phyloP scores from a whole-genome alignment of 23 tunicate species.

The Trididemnum miniatum region DNA sequence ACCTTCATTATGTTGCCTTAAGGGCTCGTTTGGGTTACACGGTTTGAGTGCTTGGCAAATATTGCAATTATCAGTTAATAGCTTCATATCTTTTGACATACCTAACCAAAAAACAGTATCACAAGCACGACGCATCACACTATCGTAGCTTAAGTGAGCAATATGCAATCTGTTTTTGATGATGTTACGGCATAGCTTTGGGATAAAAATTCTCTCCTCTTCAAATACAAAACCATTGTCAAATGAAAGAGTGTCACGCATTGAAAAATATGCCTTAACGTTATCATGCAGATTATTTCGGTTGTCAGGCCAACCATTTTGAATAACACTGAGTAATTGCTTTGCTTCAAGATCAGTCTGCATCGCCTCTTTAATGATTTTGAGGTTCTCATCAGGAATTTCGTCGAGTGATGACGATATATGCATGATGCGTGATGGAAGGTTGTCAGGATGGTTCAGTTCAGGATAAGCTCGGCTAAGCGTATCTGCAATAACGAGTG shows the following conservation, averaged over 20 bases:
- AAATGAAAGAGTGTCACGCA: neutral
- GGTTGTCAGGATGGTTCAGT: neutral
- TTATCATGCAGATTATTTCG: neutral
- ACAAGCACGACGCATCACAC: constrained; percentile 36
- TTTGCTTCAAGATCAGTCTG: neutral
- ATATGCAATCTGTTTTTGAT: neutral
- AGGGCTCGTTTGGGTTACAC: constrained; percentile 14
- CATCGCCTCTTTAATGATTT: neutral
- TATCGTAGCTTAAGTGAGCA: constrained; percentile 23
- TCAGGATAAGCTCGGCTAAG: constrained; percentile 7
- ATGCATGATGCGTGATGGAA: neutral
- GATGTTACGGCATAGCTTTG: neutral
- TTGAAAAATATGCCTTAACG: neutral
- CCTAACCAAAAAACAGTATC: constrained; percentile 39
- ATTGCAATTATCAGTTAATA: neutral
- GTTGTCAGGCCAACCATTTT: constrained; percentile 10
- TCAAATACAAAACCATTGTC: neutral
- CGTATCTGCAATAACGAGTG: constrained; percentile 2
- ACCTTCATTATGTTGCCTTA: no score
- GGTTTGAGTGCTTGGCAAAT: constrained; percentile 12
- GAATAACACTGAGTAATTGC: neutral
- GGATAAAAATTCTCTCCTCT: neutral
- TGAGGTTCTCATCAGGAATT: neutral
- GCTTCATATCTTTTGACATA: constrained; percentile 25
- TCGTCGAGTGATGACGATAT: neutral